phyloP scores from a whole-genome alignment of 2,888 invertebrate genomes.

The Drosophila formosana region DNA sequence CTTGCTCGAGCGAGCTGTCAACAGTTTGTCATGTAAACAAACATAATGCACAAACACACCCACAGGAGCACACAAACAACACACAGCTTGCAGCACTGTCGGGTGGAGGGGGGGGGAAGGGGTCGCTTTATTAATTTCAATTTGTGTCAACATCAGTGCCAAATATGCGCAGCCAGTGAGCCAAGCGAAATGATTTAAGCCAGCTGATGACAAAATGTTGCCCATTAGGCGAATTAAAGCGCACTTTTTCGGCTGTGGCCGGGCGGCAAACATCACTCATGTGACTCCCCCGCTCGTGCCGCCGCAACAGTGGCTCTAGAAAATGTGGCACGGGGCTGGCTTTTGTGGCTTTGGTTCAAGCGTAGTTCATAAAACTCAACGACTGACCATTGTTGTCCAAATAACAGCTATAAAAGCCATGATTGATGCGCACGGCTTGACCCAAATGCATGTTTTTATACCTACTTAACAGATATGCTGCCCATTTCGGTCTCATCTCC shows the following conservation, averaged over 20 bases:
- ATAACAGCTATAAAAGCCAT: slow-evolving; percentile 65
- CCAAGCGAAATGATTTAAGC: slow-evolving; percentile 72
- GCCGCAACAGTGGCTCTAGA: slow-evolving; percentile 1
- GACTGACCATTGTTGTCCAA: slow-evolving; percentile 51
- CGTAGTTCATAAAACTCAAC: slow-evolving; percentile 71
- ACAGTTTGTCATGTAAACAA: slow-evolving; percentile 72
- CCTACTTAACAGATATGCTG: slow-evolving; percentile 66
- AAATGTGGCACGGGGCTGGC: slow-evolving; percentile 31
- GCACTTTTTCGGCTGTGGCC: slow-evolving; percentile 48
- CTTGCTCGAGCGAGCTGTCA: slow-evolving; percentile 36
- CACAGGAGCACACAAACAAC: slow-evolving; percentile 6
- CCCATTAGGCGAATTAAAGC: slow-evolving; percentile 77
- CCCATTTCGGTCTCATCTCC: slow-evolving; percentile 36
- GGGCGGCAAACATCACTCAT: slow-evolving; percentile 50
- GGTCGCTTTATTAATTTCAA: slow-evolving; percentile 76
- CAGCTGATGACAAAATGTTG: slow-evolving; percentile 76
- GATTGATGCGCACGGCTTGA: slow-evolving; percentile 77
- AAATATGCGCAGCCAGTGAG: slow-evolving; percentile 58
- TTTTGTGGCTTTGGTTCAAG: slow-evolving; percentile 50
- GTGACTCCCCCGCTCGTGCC: slow-evolving; percentile 11
- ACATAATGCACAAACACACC: slow-evolving; percentile 18
- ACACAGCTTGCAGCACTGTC: slow-evolving; percentile 17
- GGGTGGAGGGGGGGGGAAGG: slow-evolving; percentile 4
- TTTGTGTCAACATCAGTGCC: slow-evolving; percentile 78
- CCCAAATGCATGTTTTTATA: slow-evolving; percentile 79